These are phyloP conservation scores for Caenorhabditis afra DNA, from an alignment of 2,888 invertebrate genomes.

Conservation along the genomic window DNA sequence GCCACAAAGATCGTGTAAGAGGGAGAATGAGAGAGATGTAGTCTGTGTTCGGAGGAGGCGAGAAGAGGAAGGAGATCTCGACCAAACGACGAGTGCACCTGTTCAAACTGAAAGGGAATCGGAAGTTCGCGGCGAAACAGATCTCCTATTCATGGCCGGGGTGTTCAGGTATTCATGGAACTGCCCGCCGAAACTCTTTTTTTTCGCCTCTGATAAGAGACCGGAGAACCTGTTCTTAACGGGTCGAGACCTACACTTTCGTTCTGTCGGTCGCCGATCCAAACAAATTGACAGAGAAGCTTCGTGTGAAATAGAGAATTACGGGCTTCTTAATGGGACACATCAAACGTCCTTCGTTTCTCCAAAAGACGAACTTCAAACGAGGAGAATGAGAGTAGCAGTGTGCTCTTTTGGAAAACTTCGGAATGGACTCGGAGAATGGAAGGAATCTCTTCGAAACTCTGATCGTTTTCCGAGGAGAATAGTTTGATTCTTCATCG, in stretches of 20 bases:
- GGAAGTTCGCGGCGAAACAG: conserved; percentile 18
- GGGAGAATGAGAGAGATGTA: not conserved
- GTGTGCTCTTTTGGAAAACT: no score
- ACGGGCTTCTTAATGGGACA: not conserved
- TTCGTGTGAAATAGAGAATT: conserved; percentile 8
- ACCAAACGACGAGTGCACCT: conserved; percentile 1
- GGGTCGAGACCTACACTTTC: no score
- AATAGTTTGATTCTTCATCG: no score
- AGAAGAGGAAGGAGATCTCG: conserved; percentile 13
- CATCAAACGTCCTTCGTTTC: no score
- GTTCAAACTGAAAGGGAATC: conserved; percentile 23
- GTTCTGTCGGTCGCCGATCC: no score
- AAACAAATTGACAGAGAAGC: conserved; percentile 2
- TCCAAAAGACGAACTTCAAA: no score
- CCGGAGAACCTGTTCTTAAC: no score
- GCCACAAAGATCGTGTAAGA: not conserved
- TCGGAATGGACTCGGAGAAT: not conserved
- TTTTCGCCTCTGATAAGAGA: not conserved
- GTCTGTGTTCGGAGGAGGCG: not conserved
- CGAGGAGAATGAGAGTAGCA: no score
- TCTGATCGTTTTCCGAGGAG: conserved; percentile 2
- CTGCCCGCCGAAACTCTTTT: not conserved
- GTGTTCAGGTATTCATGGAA: conserved; percentile 34
- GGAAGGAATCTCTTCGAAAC: not conserved
- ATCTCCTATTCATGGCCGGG: conserved; percentile 42